Conservation (phyloP, 2,888 invertebrate species). For the Tetragnatha montana region DNA sequence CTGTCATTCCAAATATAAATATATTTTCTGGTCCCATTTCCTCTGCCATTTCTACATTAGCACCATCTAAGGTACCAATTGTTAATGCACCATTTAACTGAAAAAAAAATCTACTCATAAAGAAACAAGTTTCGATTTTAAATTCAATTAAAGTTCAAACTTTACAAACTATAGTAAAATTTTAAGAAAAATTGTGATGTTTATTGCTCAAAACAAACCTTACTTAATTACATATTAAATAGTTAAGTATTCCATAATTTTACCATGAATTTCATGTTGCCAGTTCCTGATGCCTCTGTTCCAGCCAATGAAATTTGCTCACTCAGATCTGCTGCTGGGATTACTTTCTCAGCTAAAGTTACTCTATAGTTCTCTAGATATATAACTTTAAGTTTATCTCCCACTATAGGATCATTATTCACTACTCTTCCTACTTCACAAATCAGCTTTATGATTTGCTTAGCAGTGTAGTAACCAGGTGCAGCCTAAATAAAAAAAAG, state of each 20-base stretch:
- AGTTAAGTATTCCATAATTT: conserved; percentile 20
- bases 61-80: conserved; percentile 99
- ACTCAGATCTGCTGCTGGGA: conserved; percentile 98
- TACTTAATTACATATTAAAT: too few species aligned
- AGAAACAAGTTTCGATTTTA: too few species aligned
- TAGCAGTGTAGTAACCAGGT: conserved; percentile 98
- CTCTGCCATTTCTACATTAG: conserved; percentile 99
- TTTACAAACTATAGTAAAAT: too few species aligned
- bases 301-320: conserved; percentile 99
- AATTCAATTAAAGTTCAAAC: too few species aligned
- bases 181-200: too few species aligned
- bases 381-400: conserved; percentile 90
- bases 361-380: conserved; percentile 99
- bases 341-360: conserved; percentile 97
- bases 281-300: conserved; percentile 99
- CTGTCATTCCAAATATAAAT: conserved; percentile 96
- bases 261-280: conserved; percentile 99
- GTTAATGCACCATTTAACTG: conserved; percentile 96
- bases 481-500: conserved; percentile 82
- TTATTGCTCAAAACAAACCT: too few species aligned
- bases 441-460: conserved; percentile 98
- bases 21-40: conserved; percentile 98
- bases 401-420: conserved; percentile 99
- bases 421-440: conserved; percentile 93
- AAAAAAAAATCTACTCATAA: neutral